Conservation (phyloP, 2,797 vertebrate species). For the Tragelaphus oryx region DNA sequence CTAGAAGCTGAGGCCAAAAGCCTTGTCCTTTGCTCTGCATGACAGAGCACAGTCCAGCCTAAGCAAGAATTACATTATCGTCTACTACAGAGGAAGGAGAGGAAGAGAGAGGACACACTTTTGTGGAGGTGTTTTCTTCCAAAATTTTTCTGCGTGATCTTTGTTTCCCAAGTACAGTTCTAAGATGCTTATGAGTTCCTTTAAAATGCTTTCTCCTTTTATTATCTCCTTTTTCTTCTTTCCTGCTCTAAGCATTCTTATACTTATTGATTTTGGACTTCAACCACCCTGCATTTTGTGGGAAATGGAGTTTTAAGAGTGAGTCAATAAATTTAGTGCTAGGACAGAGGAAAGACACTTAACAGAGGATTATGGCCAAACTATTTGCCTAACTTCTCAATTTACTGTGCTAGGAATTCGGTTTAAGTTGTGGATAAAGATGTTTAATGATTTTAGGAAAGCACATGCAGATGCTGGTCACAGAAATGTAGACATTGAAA, state of each 20-base stretch:
- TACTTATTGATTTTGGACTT: slow-evolving; percentile 64
- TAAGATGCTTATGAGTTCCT: not conserved
- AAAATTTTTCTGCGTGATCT: slow-evolving; percentile 2
- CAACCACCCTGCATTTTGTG: slow-evolving; percentile 46
- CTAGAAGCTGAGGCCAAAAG: slow-evolving; percentile 51
- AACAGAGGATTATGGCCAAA: not conserved
- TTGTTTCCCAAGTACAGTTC: not conserved
- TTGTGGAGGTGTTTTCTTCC: not conserved
- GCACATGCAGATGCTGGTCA: not conserved
- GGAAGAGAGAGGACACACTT: not conserved
- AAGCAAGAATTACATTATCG: not conserved
- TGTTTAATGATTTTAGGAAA: slow-evolving; percentile 27
- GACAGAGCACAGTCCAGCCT: slow-evolving; percentile 26
- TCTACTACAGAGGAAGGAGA: not conserved
- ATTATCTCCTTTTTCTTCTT: slow-evolving; percentile 13
- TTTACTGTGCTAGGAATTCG: slow-evolving; percentile 12
- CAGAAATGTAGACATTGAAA: not conserved
- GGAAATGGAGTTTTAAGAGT: slow-evolving; percentile 56
- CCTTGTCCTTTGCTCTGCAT: slow-evolving; percentile 51
- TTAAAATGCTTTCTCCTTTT: slow-evolving; percentile 29
- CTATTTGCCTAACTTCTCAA: slow-evolving; percentile 34
- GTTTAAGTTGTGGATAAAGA: slow-evolving; percentile 19
- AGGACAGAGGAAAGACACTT: slow-evolving; percentile 47
- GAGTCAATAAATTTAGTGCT: slow-evolving; percentile 44
- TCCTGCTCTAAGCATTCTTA: slow-evolving; percentile 49